A percentile compares a stretch with the other conserved stretches of the same genome.
phyloP scores from a whole-genome alignment of 2,888 invertebrate species.

The Nomada hirtipes region DNA sequence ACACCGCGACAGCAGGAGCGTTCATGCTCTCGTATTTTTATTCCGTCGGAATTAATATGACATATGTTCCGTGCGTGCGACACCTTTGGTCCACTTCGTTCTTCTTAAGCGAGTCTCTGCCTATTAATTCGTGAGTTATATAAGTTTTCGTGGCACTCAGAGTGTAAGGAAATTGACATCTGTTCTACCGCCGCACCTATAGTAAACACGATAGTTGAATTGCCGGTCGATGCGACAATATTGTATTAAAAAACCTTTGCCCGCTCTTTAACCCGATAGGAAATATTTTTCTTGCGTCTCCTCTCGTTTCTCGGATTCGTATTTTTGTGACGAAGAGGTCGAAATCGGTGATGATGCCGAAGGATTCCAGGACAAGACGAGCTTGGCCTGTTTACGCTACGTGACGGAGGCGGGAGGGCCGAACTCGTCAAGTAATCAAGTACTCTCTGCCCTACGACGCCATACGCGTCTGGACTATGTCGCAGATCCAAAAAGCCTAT shows the following conservation, averaged over 20 bases:
- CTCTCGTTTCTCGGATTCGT: neutral
- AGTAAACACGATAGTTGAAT: conserved; percentile 39
- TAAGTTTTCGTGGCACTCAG: conserved; percentile 47
- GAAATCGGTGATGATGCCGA: neutral
- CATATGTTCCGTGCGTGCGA: conserved; percentile 33
- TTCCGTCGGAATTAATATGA: conserved; percentile 45
- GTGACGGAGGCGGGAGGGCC: no score
- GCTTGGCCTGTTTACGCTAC: no score
- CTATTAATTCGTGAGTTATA: conserved; percentile 41
- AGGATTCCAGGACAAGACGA: no score
- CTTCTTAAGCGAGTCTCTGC: conserved; percentile 23
- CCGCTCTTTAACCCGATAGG: neutral
- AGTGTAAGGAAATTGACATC: conserved; percentile 48
- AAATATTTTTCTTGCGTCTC: conserved; percentile 1
- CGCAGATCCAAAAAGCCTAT: no score
- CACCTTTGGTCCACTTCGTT: conserved; percentile 21
- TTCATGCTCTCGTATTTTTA: conserved; percentile 34
- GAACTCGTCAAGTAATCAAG: no score
- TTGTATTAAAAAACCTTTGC: conserved; percentile 32
- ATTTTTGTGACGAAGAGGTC: neutral
- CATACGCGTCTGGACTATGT: no score
- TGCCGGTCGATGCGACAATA: conserved; percentile 4
- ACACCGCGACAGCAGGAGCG: neutral
- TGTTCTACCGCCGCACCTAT: conserved; percentile 56
- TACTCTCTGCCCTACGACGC: no score